Evolutionary conservation across 2,797 vertebrate species (phyloP), one percentile per base, ranked within the genome.

Genomic region (Manis pentadactyla): DNA sequence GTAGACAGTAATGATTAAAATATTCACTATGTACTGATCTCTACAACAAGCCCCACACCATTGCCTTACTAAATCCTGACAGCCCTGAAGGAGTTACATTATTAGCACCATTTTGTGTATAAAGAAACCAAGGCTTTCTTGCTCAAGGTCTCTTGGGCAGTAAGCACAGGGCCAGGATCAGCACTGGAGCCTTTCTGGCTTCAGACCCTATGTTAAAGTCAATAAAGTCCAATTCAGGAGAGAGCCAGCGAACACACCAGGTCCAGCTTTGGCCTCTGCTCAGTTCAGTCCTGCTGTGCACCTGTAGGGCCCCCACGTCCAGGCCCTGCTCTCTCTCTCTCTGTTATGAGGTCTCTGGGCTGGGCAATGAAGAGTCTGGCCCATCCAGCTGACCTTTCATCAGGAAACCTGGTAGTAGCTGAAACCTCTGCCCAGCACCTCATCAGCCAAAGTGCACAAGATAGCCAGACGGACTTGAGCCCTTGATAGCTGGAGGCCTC

Each of bases 371-470:
- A 92, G 39, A 87, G 42, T 13, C 23, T 59, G 93, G 25, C 53
- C 92, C 75, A 42, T 23, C 51, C 49, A 73, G 71, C 23, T 95
- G 93, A 95, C 88, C 94, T 59, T 79, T 95, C 75, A 83, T 69
- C 92, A 91, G n/a, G 61, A 92, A 94, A 79, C n/a, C 34, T 59
- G 87, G 29, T 10, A 42, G 57, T 15, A 0, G 82, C 85, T 84
- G 71, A 92, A 94, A 61, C 57, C 78, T 86, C 63, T 64, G 75
- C n/a, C 51, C 12, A 17, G 61, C 59, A 74, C 81, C 66, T 91
- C 49, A 61, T 78, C n/a, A 86, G 87, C 69, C 90, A 74, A 64
- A 75, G 86, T 59, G 64, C 37, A 53, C 61, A 53, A 0, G 15
- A 92, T 2, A 71, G 63, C 78, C 88, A 61, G 51, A 39, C 9